Evolutionary conservation across 1,140 invertebrate species (phyloP).

Genomic region (Anadara kagoshimensis): DNA sequence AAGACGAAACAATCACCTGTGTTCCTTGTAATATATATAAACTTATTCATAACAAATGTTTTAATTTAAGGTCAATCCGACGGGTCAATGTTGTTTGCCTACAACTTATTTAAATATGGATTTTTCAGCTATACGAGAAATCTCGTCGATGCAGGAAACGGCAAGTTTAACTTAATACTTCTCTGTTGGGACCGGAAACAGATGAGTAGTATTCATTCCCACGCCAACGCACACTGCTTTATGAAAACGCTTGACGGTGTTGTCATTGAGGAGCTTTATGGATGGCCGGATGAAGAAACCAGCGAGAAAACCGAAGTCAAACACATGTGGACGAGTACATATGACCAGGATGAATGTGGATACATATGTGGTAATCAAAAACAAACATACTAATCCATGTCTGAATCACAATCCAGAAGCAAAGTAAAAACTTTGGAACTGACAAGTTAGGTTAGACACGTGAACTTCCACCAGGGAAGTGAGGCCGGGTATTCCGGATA

Average conservation of each 20-base stretch:
- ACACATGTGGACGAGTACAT: constrained; percentile 79
- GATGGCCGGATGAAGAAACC: constrained; percentile 80
- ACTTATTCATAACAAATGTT: no score
- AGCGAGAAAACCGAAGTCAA: constrained; percentile 62
- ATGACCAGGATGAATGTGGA: constrained; percentile 86
- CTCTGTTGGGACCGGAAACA: constrained; percentile 98
- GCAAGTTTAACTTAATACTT: constrained; percentile 98
- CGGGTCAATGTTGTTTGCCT: no score
- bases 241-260: constrained; percentile 87
- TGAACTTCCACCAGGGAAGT: no score
- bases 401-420: no score
- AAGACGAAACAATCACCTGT: no score
- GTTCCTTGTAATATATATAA: no score
- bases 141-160: constrained; percentile 80
- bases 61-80: no score
- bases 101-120: not conserved
- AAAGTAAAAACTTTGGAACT: no score
- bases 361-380: constrained; percentile 97
- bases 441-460: no score
- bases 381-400: no score
- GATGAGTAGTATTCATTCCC: constrained; percentile 96
- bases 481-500: no score
- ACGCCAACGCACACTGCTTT: constrained; percentile 96
- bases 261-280: constrained; percentile 81
- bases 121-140: constrained; percentile 70